A percentile compares a stretch with the other conserved stretches of the same genome.
phyloP scores from a whole-genome alignment of 2,113 vertebrate genomes.

The Paraplagusia blochii region DNA sequence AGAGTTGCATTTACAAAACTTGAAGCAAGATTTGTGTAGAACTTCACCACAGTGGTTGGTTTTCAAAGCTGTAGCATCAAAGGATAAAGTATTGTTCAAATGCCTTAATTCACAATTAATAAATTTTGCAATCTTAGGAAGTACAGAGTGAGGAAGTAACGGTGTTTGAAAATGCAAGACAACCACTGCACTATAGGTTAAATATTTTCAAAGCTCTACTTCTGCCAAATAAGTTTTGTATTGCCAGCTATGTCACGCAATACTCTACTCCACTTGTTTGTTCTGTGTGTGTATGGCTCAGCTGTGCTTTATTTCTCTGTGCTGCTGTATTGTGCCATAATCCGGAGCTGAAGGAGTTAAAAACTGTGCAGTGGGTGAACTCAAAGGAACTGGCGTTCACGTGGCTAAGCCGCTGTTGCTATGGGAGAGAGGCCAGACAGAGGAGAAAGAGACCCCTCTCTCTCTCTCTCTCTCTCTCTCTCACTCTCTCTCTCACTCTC shows the following conservation, averaged over 20 bases:
- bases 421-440: constrained; percentile 77
- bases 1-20: background rate
- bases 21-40: background rate
- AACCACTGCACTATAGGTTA: background rate
- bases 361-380: constrained; percentile 63
- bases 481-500: constrained; percentile 31
- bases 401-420: constrained; percentile 76
- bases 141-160: too few relatives aligned
- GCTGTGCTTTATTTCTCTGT: constrained; percentile 2
- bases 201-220: background rate
- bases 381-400: constrained; percentile 73
- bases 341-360: constrained; percentile 64
- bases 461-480: constrained; percentile 40
- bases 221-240: too few relatives aligned
- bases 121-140: too few relatives aligned
- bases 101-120: too few relatives aligned
- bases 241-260: too few relatives aligned
- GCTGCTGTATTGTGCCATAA: constrained; percentile 22
- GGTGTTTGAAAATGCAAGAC: background rate
- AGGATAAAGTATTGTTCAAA: too few relatives aligned
- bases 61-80: too few relatives aligned
- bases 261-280: background rate
- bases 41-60: background rate
- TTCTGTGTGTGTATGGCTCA: background rate
- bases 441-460: constrained; percentile 65